Evolutionary conservation across 1,140 invertebrate genomes (phyloP).

Genomic region (Harpegnathos saltator): DNA sequence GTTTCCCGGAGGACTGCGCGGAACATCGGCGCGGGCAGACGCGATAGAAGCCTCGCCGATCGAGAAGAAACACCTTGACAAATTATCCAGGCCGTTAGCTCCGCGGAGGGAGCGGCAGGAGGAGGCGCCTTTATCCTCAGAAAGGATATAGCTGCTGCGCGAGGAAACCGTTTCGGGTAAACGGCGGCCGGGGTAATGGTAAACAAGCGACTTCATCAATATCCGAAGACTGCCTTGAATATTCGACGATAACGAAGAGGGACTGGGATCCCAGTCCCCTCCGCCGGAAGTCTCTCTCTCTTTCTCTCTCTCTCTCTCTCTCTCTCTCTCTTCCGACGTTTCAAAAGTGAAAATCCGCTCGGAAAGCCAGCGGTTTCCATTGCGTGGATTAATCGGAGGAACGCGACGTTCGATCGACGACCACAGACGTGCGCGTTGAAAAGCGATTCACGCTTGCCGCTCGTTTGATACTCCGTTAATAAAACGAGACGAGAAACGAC

Average conservation of each 20-base stretch:
- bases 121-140: neutral
- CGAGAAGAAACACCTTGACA: conserved; percentile 50
- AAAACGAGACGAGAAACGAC: too few species aligned
- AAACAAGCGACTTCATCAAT: conserved; percentile 61
- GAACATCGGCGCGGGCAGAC: conserved; percentile 42
- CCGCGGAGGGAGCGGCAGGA: too few species aligned
- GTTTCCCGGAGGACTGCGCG: neutral
- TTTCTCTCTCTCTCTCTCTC: too few species aligned
- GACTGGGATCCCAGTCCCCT: conserved; percentile 10
- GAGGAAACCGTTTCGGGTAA: conserved; percentile 53
- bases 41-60: conserved; percentile 37
- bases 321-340: neutral
- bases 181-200: conserved; percentile 22
- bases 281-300: neutral
- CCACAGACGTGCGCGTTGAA: too few species aligned
- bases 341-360: neutral
- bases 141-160: conserved; percentile 10
- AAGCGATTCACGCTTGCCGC: too few species aligned
- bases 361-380: neutral
- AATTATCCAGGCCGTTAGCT: conserved; percentile 58
- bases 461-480: neutral
- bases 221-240: conserved; percentile 55
- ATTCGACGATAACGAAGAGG: conserved; percentile 48
- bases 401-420: neutral
- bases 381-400: neutral